Evolutionary conservation across 2,888 invertebrate species (phyloP).

Genomic region (Steinernema hermaphroditum): DNA sequence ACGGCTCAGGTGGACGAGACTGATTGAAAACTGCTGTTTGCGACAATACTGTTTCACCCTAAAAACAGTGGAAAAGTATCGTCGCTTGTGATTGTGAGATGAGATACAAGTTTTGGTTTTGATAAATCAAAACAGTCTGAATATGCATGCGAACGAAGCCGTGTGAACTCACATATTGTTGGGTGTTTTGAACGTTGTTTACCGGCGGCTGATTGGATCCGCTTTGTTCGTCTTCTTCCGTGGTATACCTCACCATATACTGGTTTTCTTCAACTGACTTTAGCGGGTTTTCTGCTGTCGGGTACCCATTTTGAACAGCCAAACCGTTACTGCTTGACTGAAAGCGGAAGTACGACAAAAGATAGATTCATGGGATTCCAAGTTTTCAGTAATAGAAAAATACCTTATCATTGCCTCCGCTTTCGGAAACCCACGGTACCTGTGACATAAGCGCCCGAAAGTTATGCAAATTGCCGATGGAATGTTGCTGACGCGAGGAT

Average conservation of each 20-base stretch:
- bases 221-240: not conserved
- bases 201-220: not conserved
- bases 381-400: not conserved
- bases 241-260: conserved; percentile 4
- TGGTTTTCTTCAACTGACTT: not conserved
- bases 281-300: not conserved
- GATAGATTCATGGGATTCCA: too few species aligned
- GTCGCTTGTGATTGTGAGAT: too few species aligned
- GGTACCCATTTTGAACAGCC: not conserved
- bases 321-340: not conserved
- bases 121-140: too few species aligned
- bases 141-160: too few species aligned
- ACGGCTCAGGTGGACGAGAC: not conserved
- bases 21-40: not conserved
- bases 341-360: too few species aligned
- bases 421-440: not conserved
- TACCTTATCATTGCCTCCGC: conserved; percentile 2
- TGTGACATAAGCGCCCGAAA: conserved; percentile 10
- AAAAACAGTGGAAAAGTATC: not conserved
- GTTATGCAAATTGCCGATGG: conserved; percentile 29
- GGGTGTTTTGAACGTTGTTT: not conserved
- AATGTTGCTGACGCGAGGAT: conserved; percentile 9
- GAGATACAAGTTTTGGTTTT: too few species aligned
- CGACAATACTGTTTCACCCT: not conserved
- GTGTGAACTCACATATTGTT: not conserved